Conservation (phyloP, 2,888 invertebrate species). For the Fragum whitleyi region DNA sequence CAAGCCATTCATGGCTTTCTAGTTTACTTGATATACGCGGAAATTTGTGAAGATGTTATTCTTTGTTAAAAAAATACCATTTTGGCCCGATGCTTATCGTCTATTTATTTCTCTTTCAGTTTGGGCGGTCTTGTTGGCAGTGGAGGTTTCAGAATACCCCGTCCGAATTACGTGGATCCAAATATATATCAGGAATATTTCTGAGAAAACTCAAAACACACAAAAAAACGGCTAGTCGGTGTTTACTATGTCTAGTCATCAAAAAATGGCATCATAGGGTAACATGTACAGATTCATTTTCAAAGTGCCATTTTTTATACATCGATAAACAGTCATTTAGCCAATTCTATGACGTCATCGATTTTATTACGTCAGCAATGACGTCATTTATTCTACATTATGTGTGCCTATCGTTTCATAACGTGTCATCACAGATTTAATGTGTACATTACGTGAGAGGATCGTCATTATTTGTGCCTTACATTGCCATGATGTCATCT, state of each 20-base stretch:
- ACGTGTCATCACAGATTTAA: slow-evolving; percentile 3
- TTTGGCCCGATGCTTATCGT: no score
- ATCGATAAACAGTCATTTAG: slow-evolving; percentile 5
- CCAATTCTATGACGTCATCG: not conserved
- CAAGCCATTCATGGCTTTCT: no score
- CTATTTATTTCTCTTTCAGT: slow-evolving; percentile 68
- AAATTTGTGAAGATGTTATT: no score
- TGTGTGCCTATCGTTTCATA: not conserved
- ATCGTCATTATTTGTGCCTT: slow-evolving; percentile 4
- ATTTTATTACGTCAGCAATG: not conserved
- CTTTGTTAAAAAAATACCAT: no score
- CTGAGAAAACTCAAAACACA: slow-evolving; percentile 46
- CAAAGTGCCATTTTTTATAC: slow-evolving; percentile 9
- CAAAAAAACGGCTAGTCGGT: slow-evolving; percentile 4
- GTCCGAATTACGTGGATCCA: slow-evolving; percentile 79
- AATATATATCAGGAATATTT: slow-evolving; percentile 79
- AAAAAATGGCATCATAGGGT: slow-evolving; percentile 6
- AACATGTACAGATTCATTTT: slow-evolving; percentile 3
- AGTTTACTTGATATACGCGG: no score
- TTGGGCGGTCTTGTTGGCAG: slow-evolving; percentile 67
- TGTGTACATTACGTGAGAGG: not conserved
- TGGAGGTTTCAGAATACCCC: slow-evolving; percentile 77
- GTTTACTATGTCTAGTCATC: slow-evolving; percentile 8
- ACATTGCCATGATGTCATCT: not conserved
- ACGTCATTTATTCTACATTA: not conserved